Base-by-base conservation (phyloP, 2,113 vertebrate genomes). In the Sardina pilchardus region DNA sequence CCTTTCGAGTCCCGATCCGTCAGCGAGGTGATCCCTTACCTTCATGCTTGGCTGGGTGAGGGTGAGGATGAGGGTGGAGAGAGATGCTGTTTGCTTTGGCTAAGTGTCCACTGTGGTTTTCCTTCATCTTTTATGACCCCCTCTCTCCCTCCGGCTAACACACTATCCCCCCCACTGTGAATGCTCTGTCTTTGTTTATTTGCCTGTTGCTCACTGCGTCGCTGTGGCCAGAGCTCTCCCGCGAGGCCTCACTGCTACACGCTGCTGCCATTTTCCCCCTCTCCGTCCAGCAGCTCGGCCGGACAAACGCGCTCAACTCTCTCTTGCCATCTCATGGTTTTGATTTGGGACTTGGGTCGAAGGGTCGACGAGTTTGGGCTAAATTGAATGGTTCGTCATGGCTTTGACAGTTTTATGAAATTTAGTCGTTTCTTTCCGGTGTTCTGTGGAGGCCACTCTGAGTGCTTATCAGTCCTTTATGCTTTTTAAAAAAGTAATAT, bases 1-100 rank as follows among this genome's bases (percentile, higher is more conserved):
- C n/a, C 14, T 84, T 84, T 87, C 82, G 53, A 3, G 4, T 87
- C 84, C 81, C 81, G 34, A n/a, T 42, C 42, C 12, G 7, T 36
- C 36, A 81, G 81, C 81, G 53, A 85, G 67, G 3, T 83, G 48
- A 78, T 39, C 71, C 71, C 30, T 0, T 36, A 12, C 30, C 71
- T 78, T 16, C 36, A 4, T 78, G 71, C 30, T 17, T 34, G 71
- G 30, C 6, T 78, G 71, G 34, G 30, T 34, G 4, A 34, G 71
- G 71, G 26, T 71, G 30, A 30, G 63, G 26, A 7, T 78, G 14
- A 78, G 71, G 71, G 30, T 17, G 30, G 14, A 34, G 30, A 34
- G 30, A 36, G 14, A 39, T 78, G 26, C 12, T 16, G 30, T 78
- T 78, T 39, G 71, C 71, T 78, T 78, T 78, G 71, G 71, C 71